Percentiles rank a stretch among this genome's conserved stretches.
Conservation (phyloP, 1,140 invertebrate genomes). For the Caenorhabditis briggsae region DNA sequence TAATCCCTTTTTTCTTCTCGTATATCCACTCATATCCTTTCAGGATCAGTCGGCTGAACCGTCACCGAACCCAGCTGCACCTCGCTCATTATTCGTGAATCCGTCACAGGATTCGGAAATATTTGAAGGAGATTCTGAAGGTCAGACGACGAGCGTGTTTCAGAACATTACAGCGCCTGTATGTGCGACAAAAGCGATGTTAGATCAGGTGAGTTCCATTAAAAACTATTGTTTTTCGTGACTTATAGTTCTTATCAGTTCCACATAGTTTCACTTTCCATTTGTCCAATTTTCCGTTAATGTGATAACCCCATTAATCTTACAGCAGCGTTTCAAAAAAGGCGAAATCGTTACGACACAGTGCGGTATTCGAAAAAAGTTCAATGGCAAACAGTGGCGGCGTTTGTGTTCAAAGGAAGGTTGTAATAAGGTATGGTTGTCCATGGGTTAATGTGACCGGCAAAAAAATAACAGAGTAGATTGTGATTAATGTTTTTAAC, state of each 20-base stretch:
- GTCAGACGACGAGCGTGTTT: constrained; percentile 31
- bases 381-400: constrained; percentile 99
- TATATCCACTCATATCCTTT: constrained; percentile 25
- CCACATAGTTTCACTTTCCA: background rate
- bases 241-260: background rate
- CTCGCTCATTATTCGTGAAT: constrained; percentile 19
- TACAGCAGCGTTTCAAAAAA: constrained; percentile 79
- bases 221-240: background rate
- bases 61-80: background rate
- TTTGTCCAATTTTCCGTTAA: background rate
- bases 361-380: constrained; percentile 96
- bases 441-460: background rate
- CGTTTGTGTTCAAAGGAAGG: constrained; percentile 92
- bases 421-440: constrained; percentile 85
- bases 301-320: constrained; percentile 18
- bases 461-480: too few relatives aligned
- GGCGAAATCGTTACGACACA: constrained; percentile 96
- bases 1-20: constrained; percentile 8
- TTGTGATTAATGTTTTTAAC: too few relatives aligned
- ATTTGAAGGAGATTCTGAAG: constrained; percentile 33
- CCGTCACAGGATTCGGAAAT: constrained; percentile 27
- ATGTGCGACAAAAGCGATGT: constrained; percentile 43
- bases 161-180: constrained; percentile 18
- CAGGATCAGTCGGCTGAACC: constrained; percentile 19
- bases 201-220: background rate